Evolutionary conservation across 2,113 vertebrate species (phyloP).

Genomic region (Thamnaconus septentrionalis): DNA sequence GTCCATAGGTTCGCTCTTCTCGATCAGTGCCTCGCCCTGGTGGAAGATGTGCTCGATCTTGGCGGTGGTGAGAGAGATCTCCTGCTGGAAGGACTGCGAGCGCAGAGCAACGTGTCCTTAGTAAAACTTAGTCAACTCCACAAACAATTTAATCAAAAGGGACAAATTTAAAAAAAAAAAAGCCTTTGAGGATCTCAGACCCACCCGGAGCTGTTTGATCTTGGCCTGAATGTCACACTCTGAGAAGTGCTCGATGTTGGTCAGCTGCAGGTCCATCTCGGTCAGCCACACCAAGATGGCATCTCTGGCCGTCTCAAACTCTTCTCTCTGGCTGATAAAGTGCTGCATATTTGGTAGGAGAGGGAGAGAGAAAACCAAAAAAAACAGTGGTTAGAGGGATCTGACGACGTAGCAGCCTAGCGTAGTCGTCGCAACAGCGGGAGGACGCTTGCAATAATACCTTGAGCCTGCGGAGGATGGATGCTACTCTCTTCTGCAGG

Average conservation of each 20-base stretch:
- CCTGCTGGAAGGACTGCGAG: conserved; percentile 90
- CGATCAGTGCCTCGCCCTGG: conserved; percentile 90
- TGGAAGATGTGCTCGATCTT: conserved; percentile 90
- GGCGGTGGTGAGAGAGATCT: conserved; percentile 87
- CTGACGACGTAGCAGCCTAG: neutral
- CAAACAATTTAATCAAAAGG: neutral
- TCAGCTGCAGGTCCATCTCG: conserved; percentile 97
- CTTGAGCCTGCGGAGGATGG: conserved; percentile 93
- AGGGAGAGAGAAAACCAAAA: conserved; percentile 1
- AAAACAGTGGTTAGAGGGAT: neutral
- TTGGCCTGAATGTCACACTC: conserved; percentile 97
- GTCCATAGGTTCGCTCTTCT: conserved; percentile 94
- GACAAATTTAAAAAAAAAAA: neutral
- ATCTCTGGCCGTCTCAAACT: conserved; percentile 94
- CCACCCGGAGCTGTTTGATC: conserved; percentile 94
- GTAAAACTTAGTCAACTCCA: neutral
- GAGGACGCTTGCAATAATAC: conserved; percentile 55
- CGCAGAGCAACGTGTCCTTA: neutral
- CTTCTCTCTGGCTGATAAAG: conserved; percentile 94
- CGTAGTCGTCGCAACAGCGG: too few relatives aligned
- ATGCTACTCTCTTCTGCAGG: conserved; percentile 89
- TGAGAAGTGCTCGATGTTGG: conserved; percentile 97
- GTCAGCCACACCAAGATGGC: conserved; percentile 95
- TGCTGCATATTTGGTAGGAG: conserved; percentile 74
- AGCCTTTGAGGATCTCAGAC: neutral